A percentile compares a stretch with the other conserved stretches of the same genome.
Evolutionary conservation across 2,888 invertebrate genomes (phyloP).

Genomic region (Mycogona germanica): DNA sequence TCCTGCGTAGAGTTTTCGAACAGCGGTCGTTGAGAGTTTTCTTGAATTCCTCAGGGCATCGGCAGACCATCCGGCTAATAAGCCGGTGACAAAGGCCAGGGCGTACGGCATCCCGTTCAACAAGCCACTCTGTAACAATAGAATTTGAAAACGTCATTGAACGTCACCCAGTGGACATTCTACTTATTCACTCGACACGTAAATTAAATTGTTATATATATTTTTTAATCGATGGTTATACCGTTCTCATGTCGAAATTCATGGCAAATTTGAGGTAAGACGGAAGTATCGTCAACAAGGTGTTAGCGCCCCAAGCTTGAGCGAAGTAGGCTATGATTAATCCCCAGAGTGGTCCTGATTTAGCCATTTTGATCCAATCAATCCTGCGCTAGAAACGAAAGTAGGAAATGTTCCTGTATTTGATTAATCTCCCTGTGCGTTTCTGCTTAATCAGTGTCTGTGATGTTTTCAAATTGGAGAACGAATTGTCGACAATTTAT

Average conservation of each 20-base stretch:
- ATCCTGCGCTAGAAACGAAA: background rate
- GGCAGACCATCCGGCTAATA: slow-evolving; percentile 10
- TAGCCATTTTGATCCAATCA: background rate
- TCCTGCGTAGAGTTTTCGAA: slow-evolving; percentile 7
- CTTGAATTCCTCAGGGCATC: slow-evolving; percentile 8
- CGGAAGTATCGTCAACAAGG: slow-evolving; percentile 12
- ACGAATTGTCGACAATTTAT: too few species aligned
- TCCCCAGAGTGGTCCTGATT: slow-evolving; percentile 5
- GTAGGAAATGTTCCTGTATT: background rate
- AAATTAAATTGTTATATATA: too few species aligned
- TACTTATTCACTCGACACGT: too few species aligned
- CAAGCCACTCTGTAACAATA: slow-evolving; percentile 8
- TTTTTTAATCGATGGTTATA: slow-evolving; percentile 1
- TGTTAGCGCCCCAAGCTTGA: slow-evolving; percentile 13
- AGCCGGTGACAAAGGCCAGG: slow-evolving; percentile 6
- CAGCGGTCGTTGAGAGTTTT: background rate
- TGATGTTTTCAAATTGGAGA: too few species aligned
- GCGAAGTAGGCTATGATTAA: slow-evolving; percentile 13
- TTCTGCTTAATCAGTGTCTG: too few species aligned
- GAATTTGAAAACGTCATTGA: too few species aligned
- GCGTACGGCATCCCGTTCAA: slow-evolving; percentile 10
- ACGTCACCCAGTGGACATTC: too few species aligned
- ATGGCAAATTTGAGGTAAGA: slow-evolving; percentile 14
- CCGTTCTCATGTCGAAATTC: slow-evolving; percentile 10
- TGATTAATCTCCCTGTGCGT: too few species aligned